Evolutionary conservation across 1,140 invertebrate genomes (phyloP), one percentile per base, ranked within the genome.

Genomic region (Diorhabda sublineata): DNA sequence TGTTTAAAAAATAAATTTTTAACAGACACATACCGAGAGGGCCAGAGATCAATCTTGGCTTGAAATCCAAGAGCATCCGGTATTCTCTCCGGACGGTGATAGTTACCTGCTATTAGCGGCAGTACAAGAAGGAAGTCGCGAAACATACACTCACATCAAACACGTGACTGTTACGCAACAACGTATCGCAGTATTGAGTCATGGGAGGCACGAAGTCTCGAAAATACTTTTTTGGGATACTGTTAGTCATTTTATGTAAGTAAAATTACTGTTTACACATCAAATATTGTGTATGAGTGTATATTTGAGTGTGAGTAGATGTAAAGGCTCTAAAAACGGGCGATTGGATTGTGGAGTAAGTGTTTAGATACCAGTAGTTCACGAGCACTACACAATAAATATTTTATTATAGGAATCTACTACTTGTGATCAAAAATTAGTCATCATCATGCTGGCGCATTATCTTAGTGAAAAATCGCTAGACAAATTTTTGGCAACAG

Each of bases 71-170:
- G 90, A 90, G 47, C 88, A 92, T 78, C 92, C 94, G 8, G 82
- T 95, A 9, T 96, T 95, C 81, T 89, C 92, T 0, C 87, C 88
- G 41, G 90, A 93, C 77, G 92, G 92, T 2, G 89, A 91, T 77
- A 91, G 90, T 69, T 97, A 96, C 81, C 86, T 97, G 61, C 83
- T 95, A 63, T 85, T 95, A 58, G 88, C 93, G 1, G 88, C 92
- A 26, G 89, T 95, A 42, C 90, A 92, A 75, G 92, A 96, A 77
- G 92, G 90, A 6, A 88, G 87, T 4, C 86, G 87, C 58, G 92
- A 94, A 75, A 89, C 91, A 77, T 96, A 91, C 82, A 93, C 92
- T 44, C 94, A 97, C 82, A 93, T 97, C 76, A 95, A 94, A 75
- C 91, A 94, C 78, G 86, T 94, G 42, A 92, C 91, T 56, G 87